These are phyloP conservation scores for Pedetes capensis DNA, from an alignment of 2,113 vertebrate species.

Conservation along the genomic window DNA sequence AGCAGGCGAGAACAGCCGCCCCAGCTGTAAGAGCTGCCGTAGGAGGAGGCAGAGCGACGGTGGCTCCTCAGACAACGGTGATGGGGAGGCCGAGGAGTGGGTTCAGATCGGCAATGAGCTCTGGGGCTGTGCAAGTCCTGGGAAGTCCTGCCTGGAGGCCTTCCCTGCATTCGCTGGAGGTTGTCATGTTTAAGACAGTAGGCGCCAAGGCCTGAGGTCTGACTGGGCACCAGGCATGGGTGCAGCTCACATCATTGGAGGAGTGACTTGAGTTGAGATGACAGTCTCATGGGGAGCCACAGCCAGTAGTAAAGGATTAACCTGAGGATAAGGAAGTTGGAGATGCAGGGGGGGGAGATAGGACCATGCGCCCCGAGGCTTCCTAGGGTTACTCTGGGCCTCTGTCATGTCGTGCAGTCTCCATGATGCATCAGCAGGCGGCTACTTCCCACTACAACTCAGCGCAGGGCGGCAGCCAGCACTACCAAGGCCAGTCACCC, in stretches of 20 bases:
- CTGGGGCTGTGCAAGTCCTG: background rate
- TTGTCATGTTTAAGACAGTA: background rate
- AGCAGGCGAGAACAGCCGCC: accelerated
- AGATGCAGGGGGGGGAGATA: background rate
- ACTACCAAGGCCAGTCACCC: conserved; percentile 94
- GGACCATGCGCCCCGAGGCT: background rate
- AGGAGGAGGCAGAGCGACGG: background rate
- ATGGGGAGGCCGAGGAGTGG: too few relatives aligned
- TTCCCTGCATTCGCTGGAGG: background rate
- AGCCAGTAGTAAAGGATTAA: background rate
- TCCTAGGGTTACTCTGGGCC: background rate
- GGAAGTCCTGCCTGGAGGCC: background rate
- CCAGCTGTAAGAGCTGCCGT: background rate
- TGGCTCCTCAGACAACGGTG: too few relatives aligned
- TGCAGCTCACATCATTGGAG: conserved; percentile 3
- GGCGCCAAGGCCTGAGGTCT: background rate
- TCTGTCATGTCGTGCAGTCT: conserved; percentile 82
- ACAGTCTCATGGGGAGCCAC: background rate
- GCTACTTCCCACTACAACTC: conserved; percentile 92
- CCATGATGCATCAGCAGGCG: conserved; percentile 97
- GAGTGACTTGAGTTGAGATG: background rate
- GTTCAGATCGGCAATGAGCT: background rate
- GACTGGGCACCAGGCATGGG: background rate
- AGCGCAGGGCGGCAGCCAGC: conserved; percentile 89
- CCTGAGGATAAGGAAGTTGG: background rate